A percentile compares a stretch with the other conserved stretches of the same genome.
Conservation (phyloP, 1,140 invertebrate genomes). For the Colletes latitarsis region DNA sequence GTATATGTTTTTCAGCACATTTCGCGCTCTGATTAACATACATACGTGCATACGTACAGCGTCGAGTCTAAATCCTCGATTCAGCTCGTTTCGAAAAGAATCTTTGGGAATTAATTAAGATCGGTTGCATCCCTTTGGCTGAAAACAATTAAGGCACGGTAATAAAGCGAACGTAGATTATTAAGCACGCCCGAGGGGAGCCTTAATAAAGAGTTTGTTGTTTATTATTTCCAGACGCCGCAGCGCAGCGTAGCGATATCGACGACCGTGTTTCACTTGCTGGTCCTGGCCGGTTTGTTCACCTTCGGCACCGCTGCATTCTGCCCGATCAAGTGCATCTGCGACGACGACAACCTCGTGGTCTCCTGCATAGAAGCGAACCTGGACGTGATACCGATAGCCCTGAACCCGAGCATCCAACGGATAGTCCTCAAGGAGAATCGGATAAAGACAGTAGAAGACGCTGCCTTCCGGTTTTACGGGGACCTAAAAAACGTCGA, state of each 20-base stretch:
- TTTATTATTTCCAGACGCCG: constrained; percentile 52
- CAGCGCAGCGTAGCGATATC: constrained; percentile 25
- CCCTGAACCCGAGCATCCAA: constrained; percentile 93
- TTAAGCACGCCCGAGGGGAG: neutral
- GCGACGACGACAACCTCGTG: constrained; percentile 93
- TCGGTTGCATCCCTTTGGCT: no score
- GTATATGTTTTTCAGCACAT: constrained; percentile 11
- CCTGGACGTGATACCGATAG: constrained; percentile 94
- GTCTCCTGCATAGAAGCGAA: constrained; percentile 92
- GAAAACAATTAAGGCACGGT: no score
- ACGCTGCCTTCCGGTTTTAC: constrained; percentile 92
- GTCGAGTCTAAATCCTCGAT: neutral
- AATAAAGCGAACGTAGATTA: no score
- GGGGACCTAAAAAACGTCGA: constrained; percentile 91
- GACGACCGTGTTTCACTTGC: constrained; percentile 50
- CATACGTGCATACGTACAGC: neutral
- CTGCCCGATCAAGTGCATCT: constrained; percentile 90
- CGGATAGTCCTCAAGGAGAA: constrained; percentile 91
- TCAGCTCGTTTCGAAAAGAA: neutral
- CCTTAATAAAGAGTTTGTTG: neutral
- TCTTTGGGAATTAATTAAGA: neutral
- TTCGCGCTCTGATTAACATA: constrained; percentile 46
- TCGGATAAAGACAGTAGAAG: constrained; percentile 92
- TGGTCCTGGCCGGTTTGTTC: constrained; percentile 71
- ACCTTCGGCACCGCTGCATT: constrained; percentile 77